Conservation (phyloP, 1,140 invertebrate species). For the Ericerus pela region DNA sequence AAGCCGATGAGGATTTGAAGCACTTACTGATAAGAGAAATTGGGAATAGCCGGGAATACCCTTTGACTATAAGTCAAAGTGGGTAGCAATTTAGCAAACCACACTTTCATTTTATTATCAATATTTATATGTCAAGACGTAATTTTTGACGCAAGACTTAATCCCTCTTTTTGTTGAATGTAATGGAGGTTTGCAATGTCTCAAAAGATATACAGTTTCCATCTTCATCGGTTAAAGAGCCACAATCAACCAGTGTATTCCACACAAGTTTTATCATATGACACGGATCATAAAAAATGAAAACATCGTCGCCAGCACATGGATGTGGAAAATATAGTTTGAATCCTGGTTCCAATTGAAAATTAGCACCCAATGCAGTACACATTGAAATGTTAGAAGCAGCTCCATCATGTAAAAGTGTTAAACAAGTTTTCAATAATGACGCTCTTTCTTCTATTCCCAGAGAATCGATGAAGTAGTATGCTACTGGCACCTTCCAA, state of each 20-base stretch:
- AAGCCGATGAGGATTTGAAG: too few species aligned
- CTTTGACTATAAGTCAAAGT: too few species aligned
- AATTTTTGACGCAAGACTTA: conserved; percentile 25
- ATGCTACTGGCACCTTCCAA: conserved; percentile 19
- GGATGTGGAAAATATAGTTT: conserved; percentile 16
- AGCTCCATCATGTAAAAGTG: conserved; percentile 14
- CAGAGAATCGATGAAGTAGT: conserved; percentile 21
- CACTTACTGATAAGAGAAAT: too few species aligned
- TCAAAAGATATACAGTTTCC: conserved; percentile 20
- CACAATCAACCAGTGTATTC: conserved; percentile 9
- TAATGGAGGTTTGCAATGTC: neutral
- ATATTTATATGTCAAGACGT: conserved; percentile 20
- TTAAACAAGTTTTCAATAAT: conserved; percentile 15
- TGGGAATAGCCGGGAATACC: too few species aligned
- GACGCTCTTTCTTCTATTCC: conserved; percentile 18
- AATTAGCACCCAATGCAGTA: neutral
- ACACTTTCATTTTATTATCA: conserved; percentile 26
- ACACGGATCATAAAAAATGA: conserved; percentile 22
- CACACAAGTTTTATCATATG: conserved; percentile 20
- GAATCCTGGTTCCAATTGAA: neutral
- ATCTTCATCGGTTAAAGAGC: conserved; percentile 14
- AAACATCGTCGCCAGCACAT: conserved; percentile 17
- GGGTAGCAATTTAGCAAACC: too few species aligned
- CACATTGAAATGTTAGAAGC: conserved; percentile 7
- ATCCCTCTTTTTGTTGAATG: conserved; percentile 9